phyloP scores from a whole-genome alignment of 2,113 vertebrate genomes.

The Synchiropus splendidus region DNA sequence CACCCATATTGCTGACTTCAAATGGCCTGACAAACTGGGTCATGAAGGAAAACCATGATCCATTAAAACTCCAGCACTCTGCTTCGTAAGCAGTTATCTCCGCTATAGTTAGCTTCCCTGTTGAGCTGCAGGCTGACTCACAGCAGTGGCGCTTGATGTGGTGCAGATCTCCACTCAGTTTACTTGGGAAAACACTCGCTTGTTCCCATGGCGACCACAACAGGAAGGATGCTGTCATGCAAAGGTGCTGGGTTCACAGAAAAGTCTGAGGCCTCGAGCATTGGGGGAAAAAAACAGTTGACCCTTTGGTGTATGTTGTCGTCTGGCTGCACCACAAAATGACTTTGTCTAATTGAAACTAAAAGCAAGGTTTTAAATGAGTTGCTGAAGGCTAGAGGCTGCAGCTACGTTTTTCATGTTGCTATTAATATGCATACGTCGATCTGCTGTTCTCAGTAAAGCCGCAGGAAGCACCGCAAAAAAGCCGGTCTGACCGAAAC shows the following conservation, averaged over 20 bases:
- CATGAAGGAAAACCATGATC: slow-evolving; percentile 43
- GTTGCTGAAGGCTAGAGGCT: not conserved
- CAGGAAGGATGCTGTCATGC: slow-evolving; percentile 50
- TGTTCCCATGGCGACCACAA: slow-evolving; percentile 54
- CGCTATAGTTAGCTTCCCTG: slow-evolving; percentile 51
- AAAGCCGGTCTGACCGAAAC: slow-evolving; percentile 23
- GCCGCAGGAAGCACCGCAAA: slow-evolving; percentile 33
- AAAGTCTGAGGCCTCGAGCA: slow-evolving; percentile 2
- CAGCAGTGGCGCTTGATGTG: slow-evolving; percentile 51
- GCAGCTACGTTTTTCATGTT: not conserved
- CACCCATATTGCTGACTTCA: slow-evolving; percentile 28
- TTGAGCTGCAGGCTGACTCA: slow-evolving; percentile 52
- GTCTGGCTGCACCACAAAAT: not conserved
- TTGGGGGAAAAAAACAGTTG: too few species aligned
- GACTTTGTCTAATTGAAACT: too few species aligned
- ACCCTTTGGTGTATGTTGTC: too few species aligned
- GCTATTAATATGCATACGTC: not conserved
- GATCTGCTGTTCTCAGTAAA: slow-evolving; percentile 30
- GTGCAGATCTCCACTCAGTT: slow-evolving; percentile 31
- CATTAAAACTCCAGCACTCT: slow-evolving; percentile 37
- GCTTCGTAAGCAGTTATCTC: slow-evolving; percentile 53
- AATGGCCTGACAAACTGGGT: slow-evolving; percentile 30
- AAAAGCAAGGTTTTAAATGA: too few species aligned
- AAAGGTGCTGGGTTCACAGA: slow-evolving; percentile 9
- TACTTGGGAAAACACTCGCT: slow-evolving; percentile 47